These are phyloP conservation scores for Macroramphosus scolopax DNA, from an alignment of 2,797 vertebrate genomes.

Conservation along the genomic window DNA sequence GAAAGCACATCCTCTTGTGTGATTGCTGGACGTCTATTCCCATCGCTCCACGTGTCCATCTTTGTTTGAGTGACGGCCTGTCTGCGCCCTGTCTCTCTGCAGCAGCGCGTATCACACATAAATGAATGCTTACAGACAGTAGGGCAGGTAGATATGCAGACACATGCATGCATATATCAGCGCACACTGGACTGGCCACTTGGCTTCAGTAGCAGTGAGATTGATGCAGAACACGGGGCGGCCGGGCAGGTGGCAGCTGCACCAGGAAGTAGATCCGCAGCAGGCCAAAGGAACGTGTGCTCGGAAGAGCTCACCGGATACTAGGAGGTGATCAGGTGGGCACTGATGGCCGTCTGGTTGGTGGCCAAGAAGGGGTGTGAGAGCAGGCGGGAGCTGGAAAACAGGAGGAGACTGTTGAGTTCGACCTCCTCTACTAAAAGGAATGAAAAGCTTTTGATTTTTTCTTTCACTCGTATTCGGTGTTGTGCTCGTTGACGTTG, in stretches of 20 bases:
- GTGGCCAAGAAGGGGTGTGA: slow-evolving; percentile 27
- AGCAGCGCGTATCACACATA: slow-evolving; percentile 16
- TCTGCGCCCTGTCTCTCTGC: slow-evolving; percentile 23
- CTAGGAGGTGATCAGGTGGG: slow-evolving; percentile 50
- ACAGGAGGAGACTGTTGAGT: slow-evolving; percentile 20
- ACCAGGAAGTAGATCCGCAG: slow-evolving; percentile 57
- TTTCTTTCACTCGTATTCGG: slow-evolving; percentile 11
- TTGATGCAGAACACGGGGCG: slow-evolving; percentile 56
- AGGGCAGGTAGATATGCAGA: slow-evolving; percentile 11
- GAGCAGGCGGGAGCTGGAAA: slow-evolving; percentile 35
- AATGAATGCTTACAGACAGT: slow-evolving; percentile 32
- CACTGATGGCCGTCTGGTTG: slow-evolving; percentile 38
- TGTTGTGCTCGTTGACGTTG: slow-evolving; percentile 20
- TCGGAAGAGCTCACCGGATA: slow-evolving; percentile 44
- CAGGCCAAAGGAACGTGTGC: slow-evolving; percentile 48
- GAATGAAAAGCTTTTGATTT: no score
- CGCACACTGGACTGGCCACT: slow-evolving; percentile 29
- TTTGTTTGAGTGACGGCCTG: slow-evolving; percentile 50
- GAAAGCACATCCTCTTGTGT: slow-evolving; percentile 62
- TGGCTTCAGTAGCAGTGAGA: slow-evolving; percentile 50
- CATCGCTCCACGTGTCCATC: slow-evolving; percentile 62
- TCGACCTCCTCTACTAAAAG: no score
- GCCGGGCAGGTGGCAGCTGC: slow-evolving; percentile 71
- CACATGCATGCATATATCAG: slow-evolving; percentile 19
- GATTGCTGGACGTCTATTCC: slow-evolving; percentile 61